phyloP scores from a whole-genome alignment of 2,888 invertebrate species.

The Idaea biselata region DNA sequence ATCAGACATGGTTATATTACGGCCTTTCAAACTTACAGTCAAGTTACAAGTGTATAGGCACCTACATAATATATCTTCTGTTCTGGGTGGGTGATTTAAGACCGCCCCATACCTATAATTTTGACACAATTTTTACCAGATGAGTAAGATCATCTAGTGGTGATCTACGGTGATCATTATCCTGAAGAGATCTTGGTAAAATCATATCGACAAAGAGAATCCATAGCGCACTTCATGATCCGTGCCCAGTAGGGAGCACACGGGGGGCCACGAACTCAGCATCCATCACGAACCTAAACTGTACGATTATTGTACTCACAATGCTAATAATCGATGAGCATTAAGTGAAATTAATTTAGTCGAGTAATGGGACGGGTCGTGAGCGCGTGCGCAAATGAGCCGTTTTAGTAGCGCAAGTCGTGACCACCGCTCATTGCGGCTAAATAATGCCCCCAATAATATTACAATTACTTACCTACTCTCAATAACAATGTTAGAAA shows the following conservation, averaged over 20 bases:
- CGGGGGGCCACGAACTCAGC: slow-evolving; percentile 62
- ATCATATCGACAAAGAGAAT: slow-evolving; percentile 7
- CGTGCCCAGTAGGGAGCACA: slow-evolving; percentile 56
- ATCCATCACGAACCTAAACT: slow-evolving; percentile 73
- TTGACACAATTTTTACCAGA: too few relatives aligned
- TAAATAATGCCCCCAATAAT: slow-evolving; percentile 53
- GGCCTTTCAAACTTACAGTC: too few relatives aligned
- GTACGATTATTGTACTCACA: slow-evolving; percentile 73
- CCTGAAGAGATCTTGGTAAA: neutral
- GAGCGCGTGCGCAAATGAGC: slow-evolving; percentile 68
- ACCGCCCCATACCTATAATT: too few relatives aligned
- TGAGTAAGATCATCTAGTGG: too few relatives aligned
- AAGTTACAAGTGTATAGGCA: too few relatives aligned
- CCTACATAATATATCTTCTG: too few relatives aligned
- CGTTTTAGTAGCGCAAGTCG: slow-evolving; percentile 43
- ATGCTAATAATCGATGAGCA: slow-evolving; percentile 72
- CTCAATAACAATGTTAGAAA: slow-evolving; percentile 17
- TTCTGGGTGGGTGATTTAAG: too few relatives aligned
- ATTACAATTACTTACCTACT: slow-evolving; percentile 39
- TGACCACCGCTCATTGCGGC: slow-evolving; percentile 49
- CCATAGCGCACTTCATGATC: slow-evolving; percentile 44
- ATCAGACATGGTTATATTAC: too few relatives aligned
- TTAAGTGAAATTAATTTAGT: slow-evolving; percentile 80
- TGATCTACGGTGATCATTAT: too few relatives aligned
- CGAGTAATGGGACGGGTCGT: slow-evolving; percentile 70